Evolutionary conservation across 1,140 invertebrate species (phyloP), one percentile per base, ranked within the genome.

Genomic region (Aphis gossypii): DNA sequence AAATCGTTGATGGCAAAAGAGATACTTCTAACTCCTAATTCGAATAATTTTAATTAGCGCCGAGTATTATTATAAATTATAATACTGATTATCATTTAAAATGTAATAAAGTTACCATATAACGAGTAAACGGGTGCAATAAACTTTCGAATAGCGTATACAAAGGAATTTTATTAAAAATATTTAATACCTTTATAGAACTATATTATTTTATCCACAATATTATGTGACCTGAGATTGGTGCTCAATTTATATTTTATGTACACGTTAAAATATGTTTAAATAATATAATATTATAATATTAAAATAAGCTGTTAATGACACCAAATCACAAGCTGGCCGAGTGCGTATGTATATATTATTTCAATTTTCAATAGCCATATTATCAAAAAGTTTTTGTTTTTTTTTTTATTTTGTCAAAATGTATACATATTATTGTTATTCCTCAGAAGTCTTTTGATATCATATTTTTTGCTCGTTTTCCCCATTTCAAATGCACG

Each of bases 381-480:
- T 60, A 83, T 23, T 25, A 92, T 83, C 91, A 83, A 92, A 92
- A 92, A 25, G 44, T 92, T 83, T 38, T 83, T 41, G 38, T 41
- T 83, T 9, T 25, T 87, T 87, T 89, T 56, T 89, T 89, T 9
- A 38, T 89, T 48, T 83, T 92, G 25, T 92, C 91, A 92, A 51
- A 92, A 51, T 25, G 41, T 48, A 14, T 48, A 76, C n/a, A 51
- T 76, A 76, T n/a, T 76, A 60, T 92, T 86, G 46, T 82, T 35
- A 82, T 92, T 92, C 46, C n/a, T 83, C 51, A 51, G 46, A 90
- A 90, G 76, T 83, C 91, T 92, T 91, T 92, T 86, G 84, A 54
- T 38, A 88, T 44, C 14, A 86, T 92, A 35, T 92, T 82, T 92
- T 83, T 92, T 83, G 9, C 60, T 68, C 20, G 30, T 48, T 88